phyloP scores from a whole-genome alignment of 2,888 invertebrate species.

The Synanthedon formicaeformis region DNA sequence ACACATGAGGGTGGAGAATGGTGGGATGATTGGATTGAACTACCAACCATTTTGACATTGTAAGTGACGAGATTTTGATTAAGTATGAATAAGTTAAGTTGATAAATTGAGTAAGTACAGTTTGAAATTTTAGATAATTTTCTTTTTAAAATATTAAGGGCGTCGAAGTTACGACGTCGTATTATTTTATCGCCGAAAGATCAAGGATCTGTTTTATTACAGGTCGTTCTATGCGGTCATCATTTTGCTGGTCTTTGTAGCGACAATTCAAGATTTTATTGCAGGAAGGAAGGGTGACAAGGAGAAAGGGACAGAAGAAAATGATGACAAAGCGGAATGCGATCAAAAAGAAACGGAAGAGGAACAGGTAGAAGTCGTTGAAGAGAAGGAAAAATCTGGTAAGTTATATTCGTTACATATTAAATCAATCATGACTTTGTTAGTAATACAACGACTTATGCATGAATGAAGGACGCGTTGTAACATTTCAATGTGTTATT shows the following conservation, averaged over 20 bases:
- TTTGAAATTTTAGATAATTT: too few species aligned
- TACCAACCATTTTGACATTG: conserved; percentile 52
- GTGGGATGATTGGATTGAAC: conserved; percentile 48
- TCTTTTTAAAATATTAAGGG: too few species aligned
- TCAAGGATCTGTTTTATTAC: conserved; percentile 11
- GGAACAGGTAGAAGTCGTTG: conserved; percentile 18
- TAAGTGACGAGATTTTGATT: conserved; percentile 21
- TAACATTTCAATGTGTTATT: too few species aligned
- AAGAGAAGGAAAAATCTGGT: conserved; percentile 22
- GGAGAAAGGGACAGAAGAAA: conserved; percentile 14
- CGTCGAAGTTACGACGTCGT: too few species aligned
- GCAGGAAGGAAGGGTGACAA: conserved; percentile 17
- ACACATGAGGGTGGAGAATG: conserved; percentile 44
- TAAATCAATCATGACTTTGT: neutral
- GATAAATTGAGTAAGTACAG: too few species aligned
- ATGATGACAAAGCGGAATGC: conserved; percentile 19
- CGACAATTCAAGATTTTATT: conserved; percentile 53
- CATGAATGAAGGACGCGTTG: too few species aligned
- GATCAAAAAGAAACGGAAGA: conserved; percentile 20
- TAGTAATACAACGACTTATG: neutral
- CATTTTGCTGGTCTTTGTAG: conserved; percentile 45
- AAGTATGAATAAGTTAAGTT: too few species aligned
- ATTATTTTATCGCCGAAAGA: too few species aligned
- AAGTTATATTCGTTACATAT: conserved; percentile 1
- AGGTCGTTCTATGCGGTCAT: conserved; percentile 56